Percentiles rank a stretch among this genome's conserved stretches.
phyloP scores from a whole-genome alignment of 1,140 invertebrate genomes.

The Drosophila azteca region DNA sequence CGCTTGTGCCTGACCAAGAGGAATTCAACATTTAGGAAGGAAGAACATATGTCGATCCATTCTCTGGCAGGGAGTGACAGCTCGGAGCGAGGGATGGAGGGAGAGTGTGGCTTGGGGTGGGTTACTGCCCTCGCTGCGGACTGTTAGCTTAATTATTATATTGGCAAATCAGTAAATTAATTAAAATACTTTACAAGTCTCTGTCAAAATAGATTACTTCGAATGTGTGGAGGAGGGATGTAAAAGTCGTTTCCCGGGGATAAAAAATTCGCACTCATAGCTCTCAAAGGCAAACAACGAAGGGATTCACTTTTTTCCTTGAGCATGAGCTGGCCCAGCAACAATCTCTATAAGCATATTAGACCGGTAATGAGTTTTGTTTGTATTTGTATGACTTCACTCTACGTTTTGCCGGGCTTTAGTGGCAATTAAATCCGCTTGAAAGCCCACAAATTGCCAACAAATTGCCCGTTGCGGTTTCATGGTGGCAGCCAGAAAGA shows the following conservation, averaged over 20 bases:
- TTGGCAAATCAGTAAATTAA: constrained; percentile 72
- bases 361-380: constrained; percentile 47
- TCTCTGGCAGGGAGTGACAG: too few relatives aligned
- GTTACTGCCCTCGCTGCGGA: constrained; percentile 49
- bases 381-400: constrained; percentile 33
- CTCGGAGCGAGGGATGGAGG: neutral
- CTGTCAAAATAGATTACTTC: neutral
- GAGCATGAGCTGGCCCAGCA: too few relatives aligned
- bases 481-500: constrained; percentile 29
- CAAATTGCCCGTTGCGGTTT: constrained; percentile 58
- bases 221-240: neutral
- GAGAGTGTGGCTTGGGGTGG: constrained; percentile 14
- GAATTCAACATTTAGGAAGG: constrained; percentile 68
- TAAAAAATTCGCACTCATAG: too few relatives aligned
- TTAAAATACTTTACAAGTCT: constrained; percentile 46
- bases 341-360: too few relatives aligned
- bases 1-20: constrained; percentile 53
- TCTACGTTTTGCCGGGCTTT: constrained; percentile 42
- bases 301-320: neutral
- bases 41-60: constrained; percentile 16
- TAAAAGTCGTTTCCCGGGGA: too few relatives aligned
- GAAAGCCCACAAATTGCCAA: constrained; percentile 57
- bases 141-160: constrained; percentile 78
- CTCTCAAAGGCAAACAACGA: too few relatives aligned
- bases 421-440: constrained; percentile 38